Evolutionary conservation across 2,113 vertebrate genomes (phyloP).

Genomic region (Ctenomys sociabilis): DNA sequence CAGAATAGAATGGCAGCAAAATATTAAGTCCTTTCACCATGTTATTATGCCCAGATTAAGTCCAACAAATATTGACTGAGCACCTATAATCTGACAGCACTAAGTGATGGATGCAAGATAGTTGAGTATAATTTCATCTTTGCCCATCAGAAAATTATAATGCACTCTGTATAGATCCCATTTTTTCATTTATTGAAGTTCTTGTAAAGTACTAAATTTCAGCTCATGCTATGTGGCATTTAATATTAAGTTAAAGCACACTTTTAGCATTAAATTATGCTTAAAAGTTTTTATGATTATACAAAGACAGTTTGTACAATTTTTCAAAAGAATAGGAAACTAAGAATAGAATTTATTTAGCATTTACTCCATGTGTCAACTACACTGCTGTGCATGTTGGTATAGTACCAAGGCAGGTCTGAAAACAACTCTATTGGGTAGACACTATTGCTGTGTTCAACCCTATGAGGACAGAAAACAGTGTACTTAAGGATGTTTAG

Average conservation of each 20-base stretch:
- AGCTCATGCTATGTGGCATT: not conserved
- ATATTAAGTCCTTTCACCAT: not conserved
- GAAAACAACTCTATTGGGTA: not conserved
- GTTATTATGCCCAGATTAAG: not conserved
- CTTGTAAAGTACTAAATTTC: conserved; percentile 31
- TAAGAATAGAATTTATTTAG: not conserved
- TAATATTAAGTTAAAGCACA: not conserved
- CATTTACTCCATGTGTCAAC: not conserved
- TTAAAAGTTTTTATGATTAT: conserved; percentile 17
- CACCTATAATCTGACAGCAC: not conserved
- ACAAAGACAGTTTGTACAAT: not conserved
- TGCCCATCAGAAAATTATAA: conserved; percentile 44
- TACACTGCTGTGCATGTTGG: not conserved
- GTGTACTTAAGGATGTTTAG: not conserved
- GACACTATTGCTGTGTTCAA: not conserved
- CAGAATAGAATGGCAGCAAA: not conserved
- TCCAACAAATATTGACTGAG: conserved; percentile 5
- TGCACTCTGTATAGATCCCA: not conserved
- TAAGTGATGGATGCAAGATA: conserved; percentile 28
- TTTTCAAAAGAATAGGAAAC: not conserved
- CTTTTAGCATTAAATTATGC: conserved; percentile 24
- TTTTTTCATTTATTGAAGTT: not conserved
- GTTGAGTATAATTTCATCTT: conserved; percentile 19
- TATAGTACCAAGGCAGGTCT: not conserved
- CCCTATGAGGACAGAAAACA: not conserved